phyloP scores from a whole-genome alignment of 1,140 invertebrate species.

The Macrocentrus cingulum region DNA sequence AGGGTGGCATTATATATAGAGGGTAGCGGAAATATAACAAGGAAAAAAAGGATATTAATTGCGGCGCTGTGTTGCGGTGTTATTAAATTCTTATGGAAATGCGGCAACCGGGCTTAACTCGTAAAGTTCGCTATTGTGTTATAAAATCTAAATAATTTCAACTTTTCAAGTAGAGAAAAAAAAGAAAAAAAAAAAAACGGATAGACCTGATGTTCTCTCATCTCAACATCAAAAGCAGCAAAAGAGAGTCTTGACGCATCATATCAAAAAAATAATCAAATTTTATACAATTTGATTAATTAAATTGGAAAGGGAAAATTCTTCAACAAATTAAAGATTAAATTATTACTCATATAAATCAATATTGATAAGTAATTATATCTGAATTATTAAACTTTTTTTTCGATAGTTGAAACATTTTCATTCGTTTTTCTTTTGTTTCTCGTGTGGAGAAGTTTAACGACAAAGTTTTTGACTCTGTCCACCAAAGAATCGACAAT shows the following conservation, averaged over 20 bases:
- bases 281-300: too few species aligned
- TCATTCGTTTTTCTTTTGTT: too few species aligned
- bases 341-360: too few species aligned
- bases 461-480: constrained; percentile 28
- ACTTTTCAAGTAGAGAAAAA: constrained; percentile 36
- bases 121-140: constrained; percentile 58
- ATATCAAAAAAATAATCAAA: too few species aligned
- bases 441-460: constrained; percentile 28
- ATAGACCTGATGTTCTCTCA: neutral
- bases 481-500: constrained; percentile 30
- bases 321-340: too few species aligned
- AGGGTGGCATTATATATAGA: constrained; percentile 2
- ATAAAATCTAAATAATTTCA: constrained; percentile 59
- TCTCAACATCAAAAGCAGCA: neutral
- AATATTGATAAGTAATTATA: too few species aligned
- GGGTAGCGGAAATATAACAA: constrained; percentile 21
- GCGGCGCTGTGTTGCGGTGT: constrained; percentile 52
- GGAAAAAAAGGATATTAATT: constrained; percentile 58
- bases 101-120: constrained; percentile 32
- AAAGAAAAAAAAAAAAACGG: too few species aligned
- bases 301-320: too few species aligned
- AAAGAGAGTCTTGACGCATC: too few species aligned
- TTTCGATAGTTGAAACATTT: too few species aligned
- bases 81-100: constrained; percentile 62
- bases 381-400: too few species aligned